These are phyloP conservation scores for Styela plicata DNA, from an alignment of 23 tunicate species.

Conservation along the genomic window DNA sequence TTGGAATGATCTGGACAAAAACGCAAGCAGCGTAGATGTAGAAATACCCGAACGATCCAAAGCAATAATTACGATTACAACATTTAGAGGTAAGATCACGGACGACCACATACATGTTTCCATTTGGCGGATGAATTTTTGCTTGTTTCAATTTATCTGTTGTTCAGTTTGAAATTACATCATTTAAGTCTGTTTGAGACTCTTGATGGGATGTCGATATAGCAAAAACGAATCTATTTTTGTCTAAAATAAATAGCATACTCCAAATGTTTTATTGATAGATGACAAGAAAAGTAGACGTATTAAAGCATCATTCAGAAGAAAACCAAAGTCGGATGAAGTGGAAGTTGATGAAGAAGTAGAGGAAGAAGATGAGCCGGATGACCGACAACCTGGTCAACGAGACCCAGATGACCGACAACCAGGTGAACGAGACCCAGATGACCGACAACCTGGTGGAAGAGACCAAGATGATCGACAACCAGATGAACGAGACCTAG, in stretches of 20 bases:
- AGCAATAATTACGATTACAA: not conserved
- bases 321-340: not conserved
- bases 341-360: not conserved
- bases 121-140: no score
- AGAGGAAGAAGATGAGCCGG: not conserved
- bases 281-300: constrained; percentile 15
- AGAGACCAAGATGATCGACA: not conserved
- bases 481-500: not conserved
- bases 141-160: no score
- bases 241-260: no score
- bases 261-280: no score
- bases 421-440: not conserved
- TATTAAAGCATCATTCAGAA: not conserved
- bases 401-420: constrained; percentile 7
- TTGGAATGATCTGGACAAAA: not conserved
- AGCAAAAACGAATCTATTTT: no score
- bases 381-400: not conserved
- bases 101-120: no score
- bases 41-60: not conserved
- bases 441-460: not conserved
- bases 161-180: no score
- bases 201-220: no score
- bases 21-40: not conserved
- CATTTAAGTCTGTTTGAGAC: no score
- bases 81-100: not conserved